Conservation (phyloP, 1,140 invertebrate genomes). For the Argopecten irradians region DNA sequence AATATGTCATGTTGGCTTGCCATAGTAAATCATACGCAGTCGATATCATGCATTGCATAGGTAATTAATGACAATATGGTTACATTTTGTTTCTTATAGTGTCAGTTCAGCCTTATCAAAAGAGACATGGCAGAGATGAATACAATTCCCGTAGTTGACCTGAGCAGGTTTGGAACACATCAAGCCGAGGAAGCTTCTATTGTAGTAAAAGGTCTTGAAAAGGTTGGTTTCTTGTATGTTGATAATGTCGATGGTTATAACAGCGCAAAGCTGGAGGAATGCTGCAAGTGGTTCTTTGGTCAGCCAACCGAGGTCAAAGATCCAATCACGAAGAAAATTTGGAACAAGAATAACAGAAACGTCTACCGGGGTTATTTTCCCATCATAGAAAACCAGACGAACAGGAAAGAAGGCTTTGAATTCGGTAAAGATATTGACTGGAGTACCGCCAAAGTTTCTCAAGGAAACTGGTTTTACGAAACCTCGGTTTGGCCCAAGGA, state of each 20-base stretch:
- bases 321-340: no score
- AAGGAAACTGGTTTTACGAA: slow-evolving; percentile 49
- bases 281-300: slow-evolving; percentile 48
- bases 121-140: no score
- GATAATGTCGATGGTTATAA: slow-evolving; percentile 48
- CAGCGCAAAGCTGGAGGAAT: slow-evolving; percentile 36
- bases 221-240: slow-evolving; percentile 50
- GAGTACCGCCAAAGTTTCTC: slow-evolving; percentile 43
- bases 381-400: no score
- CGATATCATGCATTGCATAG: no score
- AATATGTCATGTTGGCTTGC: no score
- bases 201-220: slow-evolving; percentile 49
- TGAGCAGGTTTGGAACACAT: slow-evolving; percentile 25
- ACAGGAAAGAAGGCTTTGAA: no score
- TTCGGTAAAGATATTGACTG: slow-evolving; percentile 20
- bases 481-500: slow-evolving; percentile 48
- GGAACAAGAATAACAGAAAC: no score
- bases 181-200: slow-evolving; percentile 36
- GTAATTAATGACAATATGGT: no score
- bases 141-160: slow-evolving; percentile 45
- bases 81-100: no score
- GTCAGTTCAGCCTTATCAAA: no score
- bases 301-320: slow-evolving; percentile 40
- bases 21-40: no score
- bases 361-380: no score